Base-by-base conservation (phyloP, 2,888 invertebrate genomes). In the Pegoplata infirma region DNA sequence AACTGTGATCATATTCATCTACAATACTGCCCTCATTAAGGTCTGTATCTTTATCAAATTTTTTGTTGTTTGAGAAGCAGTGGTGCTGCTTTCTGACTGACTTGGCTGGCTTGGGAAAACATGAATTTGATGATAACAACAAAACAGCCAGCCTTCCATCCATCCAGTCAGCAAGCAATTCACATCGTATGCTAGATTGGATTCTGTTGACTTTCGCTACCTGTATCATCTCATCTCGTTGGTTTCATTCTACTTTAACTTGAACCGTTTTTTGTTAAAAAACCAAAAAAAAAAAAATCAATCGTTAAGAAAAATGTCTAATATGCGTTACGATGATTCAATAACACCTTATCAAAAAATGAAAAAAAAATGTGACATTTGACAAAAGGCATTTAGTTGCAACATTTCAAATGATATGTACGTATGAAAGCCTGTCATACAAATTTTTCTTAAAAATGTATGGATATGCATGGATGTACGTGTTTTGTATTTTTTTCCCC, bases 331-430 rank as follows among this genome's bases (percentile, higher is more conserved):
- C 63, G 64, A 69, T 78, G 73, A 80, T 76, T 69, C 77, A 75
- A 81, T 82, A 80, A 79, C 75, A 81, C 64, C 53, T 74, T 78
- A 81, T 82, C 74, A 68, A 46, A 64, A n/a, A n/a, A n/a, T n/a
- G n/a, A n/a, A n/a, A n/a, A n/a, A n/a, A 63, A 58, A 69, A 56
- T 69, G 68, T 75, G 80, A 80, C 80, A 75, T 69, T 74, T 78
- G 76, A 81, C 80, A 80, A 80, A 76, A 80, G 69, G 14, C 64
- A 63, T 73, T 69, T 74, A 64, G 58, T 61, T 68, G 63, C 55
- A 44, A 49, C 61, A 56, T 67, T 67, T 32, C 7, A 44, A 58
- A 63, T 40, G 14, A 40, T 66, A 72, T 53, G n/a, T 47, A 61
- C 61, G 32, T n/a, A 32, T 2, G 32, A 8, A 32, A 32, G 23